These are phyloP conservation scores for Sipha flava DNA, from an alignment of 1,140 invertebrate genomes.

Conservation along the genomic window DNA sequence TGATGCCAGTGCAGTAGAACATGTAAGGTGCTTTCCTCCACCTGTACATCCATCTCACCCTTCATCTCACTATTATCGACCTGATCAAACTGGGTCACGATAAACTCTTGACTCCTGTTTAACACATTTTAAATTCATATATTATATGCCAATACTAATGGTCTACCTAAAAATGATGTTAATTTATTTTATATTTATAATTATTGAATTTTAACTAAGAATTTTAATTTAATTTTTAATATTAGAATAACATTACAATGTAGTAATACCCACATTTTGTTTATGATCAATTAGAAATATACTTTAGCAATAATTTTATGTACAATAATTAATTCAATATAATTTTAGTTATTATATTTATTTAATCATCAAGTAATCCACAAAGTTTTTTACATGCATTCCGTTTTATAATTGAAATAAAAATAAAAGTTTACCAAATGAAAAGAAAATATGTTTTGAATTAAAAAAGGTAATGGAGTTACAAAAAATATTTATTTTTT, in stretches of 20 bases:
- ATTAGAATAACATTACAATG: too few species aligned
- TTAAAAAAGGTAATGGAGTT: too few species aligned
- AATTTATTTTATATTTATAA: neutral
- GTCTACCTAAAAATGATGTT: neutral
- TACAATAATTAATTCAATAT: neutral
- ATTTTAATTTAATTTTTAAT: too few species aligned
- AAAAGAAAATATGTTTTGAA: too few species aligned
- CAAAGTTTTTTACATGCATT: neutral
- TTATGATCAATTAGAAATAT: too few species aligned
- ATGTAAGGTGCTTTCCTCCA: constrained; percentile 93
- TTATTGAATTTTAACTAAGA: neutral
- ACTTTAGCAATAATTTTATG: neutral
- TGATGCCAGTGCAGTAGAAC: constrained; percentile 83
- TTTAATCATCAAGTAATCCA: neutral
- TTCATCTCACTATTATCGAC: constrained; percentile 43
- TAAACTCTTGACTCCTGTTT: neutral
- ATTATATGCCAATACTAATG: neutral
- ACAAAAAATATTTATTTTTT: too few species aligned
- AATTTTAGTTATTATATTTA: neutral
- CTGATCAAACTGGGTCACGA: constrained; percentile 32
- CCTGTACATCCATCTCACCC: constrained; percentile 71
- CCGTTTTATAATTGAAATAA: neutral
- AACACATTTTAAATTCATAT: neutral
- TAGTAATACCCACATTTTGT: too few species aligned
- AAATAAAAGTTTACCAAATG: neutral